Conservation (phyloP, 2,888 invertebrate species). For the Spodoptera exigua region DNA sequence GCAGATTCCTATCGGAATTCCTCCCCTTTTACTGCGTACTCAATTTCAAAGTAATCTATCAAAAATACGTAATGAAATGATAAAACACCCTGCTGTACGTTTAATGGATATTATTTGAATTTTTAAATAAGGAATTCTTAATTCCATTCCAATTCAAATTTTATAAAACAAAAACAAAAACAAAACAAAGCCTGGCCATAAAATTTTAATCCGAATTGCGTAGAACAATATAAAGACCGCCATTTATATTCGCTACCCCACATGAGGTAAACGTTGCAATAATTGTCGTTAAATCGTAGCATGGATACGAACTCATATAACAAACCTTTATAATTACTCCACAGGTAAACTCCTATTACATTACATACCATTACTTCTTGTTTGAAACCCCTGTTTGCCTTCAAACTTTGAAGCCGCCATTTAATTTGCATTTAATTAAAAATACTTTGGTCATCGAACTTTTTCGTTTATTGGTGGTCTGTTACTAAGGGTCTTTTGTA, state of each 20-base stretch:
- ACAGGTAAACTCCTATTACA: constrained; percentile 40
- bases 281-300: constrained; percentile 32
- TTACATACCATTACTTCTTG: constrained; percentile 35
- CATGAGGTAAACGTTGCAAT: constrained; percentile 8
- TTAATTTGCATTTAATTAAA: constrained; percentile 75
- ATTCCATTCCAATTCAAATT: no score
- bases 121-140: no score
- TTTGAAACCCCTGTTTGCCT: constrained; percentile 29
- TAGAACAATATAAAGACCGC: constrained; percentile 1
- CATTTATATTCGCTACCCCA: constrained; percentile 28
- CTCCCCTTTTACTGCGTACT: no score
- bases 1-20: no score
- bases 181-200: background rate
- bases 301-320: constrained; percentile 40
- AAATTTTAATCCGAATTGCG: constrained; percentile 14
- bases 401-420: constrained; percentile 36
- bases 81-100: no score
- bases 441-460: constrained; percentile 56
- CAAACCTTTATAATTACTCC: constrained; percentile 43
- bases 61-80: no score
- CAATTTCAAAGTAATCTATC: no score
- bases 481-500: constrained; percentile 33
- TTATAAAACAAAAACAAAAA: constrained; percentile 1
- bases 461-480: constrained; percentile 31
- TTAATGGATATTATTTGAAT: no score